Evolutionary conservation across 2,113 vertebrate genomes (phyloP), one percentile per base, ranked within the genome.

Genomic region (Pteronura brasiliensis): DNA sequence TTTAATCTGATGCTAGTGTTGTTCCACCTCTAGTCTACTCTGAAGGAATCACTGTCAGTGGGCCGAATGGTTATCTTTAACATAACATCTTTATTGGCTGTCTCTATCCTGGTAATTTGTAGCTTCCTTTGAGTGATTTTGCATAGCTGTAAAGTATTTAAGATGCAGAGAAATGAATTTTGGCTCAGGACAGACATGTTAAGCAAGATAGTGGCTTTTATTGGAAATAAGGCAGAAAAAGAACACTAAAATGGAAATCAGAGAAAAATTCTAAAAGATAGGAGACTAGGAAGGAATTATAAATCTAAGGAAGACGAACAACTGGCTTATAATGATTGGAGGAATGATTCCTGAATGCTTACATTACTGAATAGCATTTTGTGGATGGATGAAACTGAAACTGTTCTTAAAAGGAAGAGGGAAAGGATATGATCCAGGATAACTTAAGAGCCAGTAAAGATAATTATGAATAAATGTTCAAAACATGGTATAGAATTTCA

Each of bases 361-460:
- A 76, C 31, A 63, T 79, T 80, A n/a, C 42, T 61, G 61, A 72
- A n/a, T 95, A 93, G 49, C 52, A 81, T 93, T 92, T 81, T 55
- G 55, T 88, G 81, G 25, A 71, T 80, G 29, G 83, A 94, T 94
- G 65, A 95, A 97, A 93, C n/a, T n/a, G 25, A 69, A 74, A 86
- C 72, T 88, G 11, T 81, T 74, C 96, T 36, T 21, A 61, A 98
- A 96, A 88, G 57, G 47, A 17, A 34, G 15, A 61, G 42, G 17
- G 18, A 52, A 95, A 52, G n/a, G 29, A 67, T 55, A 27, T 52
- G 36, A 95, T 86, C 39, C 72, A 96, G 81, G 87, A 55, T 96
- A 97, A 93, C 47, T 97, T 95, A 90, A 96, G 95, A 96, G 34
- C 55, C 79, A 85, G 11, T 89, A 85, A 90, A 96, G 90, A 76